Base-by-base conservation (phyloP, 2,113 vertebrate species). In the Tangachromis dhanisi region DNA sequence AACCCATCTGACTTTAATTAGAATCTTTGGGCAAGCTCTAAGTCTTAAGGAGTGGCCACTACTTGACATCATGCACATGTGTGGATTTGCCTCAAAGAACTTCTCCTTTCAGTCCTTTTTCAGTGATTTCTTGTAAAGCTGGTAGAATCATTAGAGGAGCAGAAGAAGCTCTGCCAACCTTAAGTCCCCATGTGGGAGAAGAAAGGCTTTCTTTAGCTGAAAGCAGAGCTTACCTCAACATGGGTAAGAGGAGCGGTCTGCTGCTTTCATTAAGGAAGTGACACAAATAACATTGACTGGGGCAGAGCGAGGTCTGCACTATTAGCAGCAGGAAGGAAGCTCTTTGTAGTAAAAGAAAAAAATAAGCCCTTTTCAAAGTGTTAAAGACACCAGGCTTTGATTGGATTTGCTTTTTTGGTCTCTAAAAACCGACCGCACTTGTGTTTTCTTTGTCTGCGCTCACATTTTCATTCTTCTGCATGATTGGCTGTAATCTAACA, bases 131-230 rank as follows among this genome's bases (percentile, higher is more conserved):
- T 86, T 26, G 71, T 88, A 26, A 91, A 93, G 93, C 95, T 96
- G 96, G 90, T 92, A 92, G 94, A 95, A 83, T 73, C 95, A 96
- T 96, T 96, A 96, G 86, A 91, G 86, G 87, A 90, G 47, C 96
- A 95, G 2, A 97, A 97, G 98, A 92, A 97, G 97, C 86, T 97
- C 97, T 96, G 97, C 98, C 97, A 98, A 97, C 95, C 96, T 97
- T 59, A 40, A 87, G 88, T 97, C 97, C 92, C 97, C 97, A 81
- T 93, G 97, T 91, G 97, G 97, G 0, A 97, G 98, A 90, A 97
- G 97, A 95, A 97, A 98, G 90, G 96, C 97, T 94, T 97, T 97
- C 96, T 98, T 97, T 92, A 92, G 88, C 90, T 86, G 88, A 92
- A 33, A 94, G 91, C 85, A 89, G 80, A 90, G 85, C 89, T 86